phyloP scores from a whole-genome alignment of 1,140 invertebrate species.

The Lucilia sericata region DNA sequence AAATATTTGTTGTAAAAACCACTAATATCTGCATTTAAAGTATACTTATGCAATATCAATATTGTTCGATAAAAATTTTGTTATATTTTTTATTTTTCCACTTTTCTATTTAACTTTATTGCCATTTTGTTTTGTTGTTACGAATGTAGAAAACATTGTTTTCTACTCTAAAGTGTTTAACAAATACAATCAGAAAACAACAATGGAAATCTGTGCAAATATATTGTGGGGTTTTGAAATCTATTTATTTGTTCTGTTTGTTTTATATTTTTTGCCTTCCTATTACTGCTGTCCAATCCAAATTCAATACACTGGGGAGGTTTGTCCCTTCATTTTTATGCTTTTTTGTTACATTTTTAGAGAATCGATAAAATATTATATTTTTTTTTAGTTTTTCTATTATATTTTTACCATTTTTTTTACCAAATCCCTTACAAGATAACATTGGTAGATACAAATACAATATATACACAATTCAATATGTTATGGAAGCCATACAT shows the following conservation, averaged over 20 bases:
- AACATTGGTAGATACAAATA: slow-evolving; percentile 21
- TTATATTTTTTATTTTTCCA: background rate
- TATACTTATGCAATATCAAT: no score
- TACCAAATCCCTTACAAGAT: background rate
- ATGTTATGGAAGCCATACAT: background rate
- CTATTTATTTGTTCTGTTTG: background rate
- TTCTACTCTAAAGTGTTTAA: slow-evolving; percentile 29
- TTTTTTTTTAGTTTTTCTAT: background rate
- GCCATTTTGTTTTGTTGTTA: slow-evolving; percentile 9
- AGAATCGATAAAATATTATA: slow-evolving; percentile 4
- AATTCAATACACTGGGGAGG: slow-evolving; percentile 21
- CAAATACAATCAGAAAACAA: slow-evolving; percentile 15
- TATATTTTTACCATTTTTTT: background rate
- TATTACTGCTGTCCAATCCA: background rate
- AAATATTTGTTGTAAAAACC: no score
- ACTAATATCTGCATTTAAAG: no score
- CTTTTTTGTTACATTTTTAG: background rate
- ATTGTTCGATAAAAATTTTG: no score
- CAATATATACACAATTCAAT: background rate
- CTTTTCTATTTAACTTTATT: slow-evolving; percentile 11
- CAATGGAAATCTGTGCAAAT: slow-evolving; percentile 8
- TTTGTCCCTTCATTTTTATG: background rate
- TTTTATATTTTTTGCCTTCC: background rate
- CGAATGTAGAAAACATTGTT: background rate
- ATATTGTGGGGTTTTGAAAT: background rate